Conservation (phyloP, 2,888 invertebrate genomes). For the Mimachlamys varia region DNA sequence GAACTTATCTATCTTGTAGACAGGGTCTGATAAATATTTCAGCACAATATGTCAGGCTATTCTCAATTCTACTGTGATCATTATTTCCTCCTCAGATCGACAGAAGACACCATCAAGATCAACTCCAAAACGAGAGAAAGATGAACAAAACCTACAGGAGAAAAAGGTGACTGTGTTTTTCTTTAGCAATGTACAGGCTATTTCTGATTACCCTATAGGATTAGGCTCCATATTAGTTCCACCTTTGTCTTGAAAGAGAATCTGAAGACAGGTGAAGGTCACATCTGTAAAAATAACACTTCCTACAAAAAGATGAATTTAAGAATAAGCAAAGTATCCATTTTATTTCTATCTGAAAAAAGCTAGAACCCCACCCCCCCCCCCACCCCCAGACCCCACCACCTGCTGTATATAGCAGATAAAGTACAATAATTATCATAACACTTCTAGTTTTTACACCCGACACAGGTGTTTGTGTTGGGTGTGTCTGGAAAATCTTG, state of each 20-base stretch:
- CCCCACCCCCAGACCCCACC: not conserved
- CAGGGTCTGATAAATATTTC: not conserved
- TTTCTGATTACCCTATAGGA: not conserved
- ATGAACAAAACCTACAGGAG: constrained; percentile 50
- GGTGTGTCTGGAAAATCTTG: not conserved
- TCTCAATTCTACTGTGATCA: not conserved
- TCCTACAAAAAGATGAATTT: not conserved
- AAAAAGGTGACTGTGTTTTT: constrained; percentile 29
- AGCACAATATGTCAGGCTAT: not conserved
- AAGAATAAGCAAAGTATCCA: not conserved
- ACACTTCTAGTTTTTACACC: not conserved
- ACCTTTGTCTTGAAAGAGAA: not conserved
- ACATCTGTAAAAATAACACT: not conserved
- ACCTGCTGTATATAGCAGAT: not conserved
- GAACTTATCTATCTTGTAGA: not conserved
- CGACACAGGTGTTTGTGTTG: not conserved
- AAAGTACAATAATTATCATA: not conserved
- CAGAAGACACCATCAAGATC: constrained; percentile 43
- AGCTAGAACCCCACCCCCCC: too few species aligned
- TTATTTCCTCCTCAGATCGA: constrained; percentile 40
- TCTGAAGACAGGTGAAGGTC: too few species aligned
- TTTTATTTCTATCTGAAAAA: not conserved
- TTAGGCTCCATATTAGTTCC: not conserved
- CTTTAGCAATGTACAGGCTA: not conserved
- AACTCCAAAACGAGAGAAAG: constrained; percentile 52